These are phyloP conservation scores for Himantopus leucocephalus DNA, from an alignment of 2,113 vertebrate species.

Conservation along the genomic window DNA sequence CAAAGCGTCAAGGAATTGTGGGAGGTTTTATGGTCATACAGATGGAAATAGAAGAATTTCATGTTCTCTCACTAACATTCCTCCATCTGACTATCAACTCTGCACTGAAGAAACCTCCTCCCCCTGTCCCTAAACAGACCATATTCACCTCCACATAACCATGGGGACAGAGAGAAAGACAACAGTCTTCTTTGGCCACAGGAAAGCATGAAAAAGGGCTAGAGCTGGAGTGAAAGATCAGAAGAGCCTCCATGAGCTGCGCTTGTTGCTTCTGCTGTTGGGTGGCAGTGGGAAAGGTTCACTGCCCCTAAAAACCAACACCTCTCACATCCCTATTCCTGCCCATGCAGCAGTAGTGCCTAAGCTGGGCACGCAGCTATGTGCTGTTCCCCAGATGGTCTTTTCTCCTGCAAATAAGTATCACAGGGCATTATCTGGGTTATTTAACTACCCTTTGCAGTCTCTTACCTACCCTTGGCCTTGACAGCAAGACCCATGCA, in stretches of 20 bases:
- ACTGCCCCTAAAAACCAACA: background rate
- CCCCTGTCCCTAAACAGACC: background rate
- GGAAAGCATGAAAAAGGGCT: background rate
- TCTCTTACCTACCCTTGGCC: background rate
- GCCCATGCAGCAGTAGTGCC: rapidly evolving
- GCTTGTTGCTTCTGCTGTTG: background rate
- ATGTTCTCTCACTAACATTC: background rate
- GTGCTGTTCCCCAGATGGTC: background rate
- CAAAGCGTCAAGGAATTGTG: background rate
- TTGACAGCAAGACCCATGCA: background rate
- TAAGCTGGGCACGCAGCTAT: background rate
- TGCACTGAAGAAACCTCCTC: background rate
- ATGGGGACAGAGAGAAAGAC: background rate
- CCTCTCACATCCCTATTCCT: background rate
- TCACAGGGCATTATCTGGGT: background rate
- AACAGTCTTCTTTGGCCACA: background rate
- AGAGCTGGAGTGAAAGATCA: background rate
- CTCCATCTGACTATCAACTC: background rate
- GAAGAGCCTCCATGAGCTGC: background rate
- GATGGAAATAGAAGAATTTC: background rate
- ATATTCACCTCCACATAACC: background rate
- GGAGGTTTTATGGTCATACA: background rate
- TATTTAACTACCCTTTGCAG: background rate
- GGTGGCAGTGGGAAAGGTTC: background rate
- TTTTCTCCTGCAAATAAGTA: background rate